Evolutionary conservation across 2,888 invertebrate species (phyloP).

Genomic region (Eupsilia transversa): DNA sequence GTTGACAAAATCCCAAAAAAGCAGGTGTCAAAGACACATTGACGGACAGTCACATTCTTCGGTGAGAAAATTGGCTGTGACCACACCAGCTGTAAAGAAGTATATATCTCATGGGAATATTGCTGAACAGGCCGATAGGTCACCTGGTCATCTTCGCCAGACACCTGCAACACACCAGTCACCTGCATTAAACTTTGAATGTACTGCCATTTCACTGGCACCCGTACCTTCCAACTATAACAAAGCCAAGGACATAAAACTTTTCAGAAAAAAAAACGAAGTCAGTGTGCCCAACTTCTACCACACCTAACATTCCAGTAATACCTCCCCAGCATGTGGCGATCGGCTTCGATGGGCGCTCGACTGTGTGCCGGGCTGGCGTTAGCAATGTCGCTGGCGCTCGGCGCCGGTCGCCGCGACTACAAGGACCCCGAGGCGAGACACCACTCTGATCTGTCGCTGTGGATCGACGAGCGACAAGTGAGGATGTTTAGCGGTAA

Average conservation of each 20-base stretch:
- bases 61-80: not conserved
- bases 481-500: slow-evolving; percentile 97
- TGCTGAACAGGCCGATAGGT: not conserved
- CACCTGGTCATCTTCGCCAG: no score
- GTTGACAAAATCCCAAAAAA: not conserved
- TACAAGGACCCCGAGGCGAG: slow-evolving; percentile 79
- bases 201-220: not conserved
- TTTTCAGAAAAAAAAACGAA: not conserved
- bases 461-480: slow-evolving; percentile 98
- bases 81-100: not conserved
- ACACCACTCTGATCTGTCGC: slow-evolving; percentile 92
- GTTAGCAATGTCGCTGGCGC: slow-evolving; percentile 83
- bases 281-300: slow-evolving; percentile 13
- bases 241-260: not conserved
- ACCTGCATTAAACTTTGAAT: not conserved
- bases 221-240: not conserved
- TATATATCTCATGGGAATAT: not conserved
- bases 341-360: slow-evolving; percentile 81
- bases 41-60: not conserved
- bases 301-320: slow-evolving; percentile 20
- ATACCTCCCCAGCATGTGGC: slow-evolving; percentile 79
- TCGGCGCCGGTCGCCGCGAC: slow-evolving; percentile 84
- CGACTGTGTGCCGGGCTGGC: slow-evolving; percentile 84
- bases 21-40: not conserved
- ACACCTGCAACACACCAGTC: not conserved